These are phyloP conservation scores for Aphaenogaster ashmeadi DNA, from an alignment of 1,140 invertebrate genomes.

Conservation along the genomic window DNA sequence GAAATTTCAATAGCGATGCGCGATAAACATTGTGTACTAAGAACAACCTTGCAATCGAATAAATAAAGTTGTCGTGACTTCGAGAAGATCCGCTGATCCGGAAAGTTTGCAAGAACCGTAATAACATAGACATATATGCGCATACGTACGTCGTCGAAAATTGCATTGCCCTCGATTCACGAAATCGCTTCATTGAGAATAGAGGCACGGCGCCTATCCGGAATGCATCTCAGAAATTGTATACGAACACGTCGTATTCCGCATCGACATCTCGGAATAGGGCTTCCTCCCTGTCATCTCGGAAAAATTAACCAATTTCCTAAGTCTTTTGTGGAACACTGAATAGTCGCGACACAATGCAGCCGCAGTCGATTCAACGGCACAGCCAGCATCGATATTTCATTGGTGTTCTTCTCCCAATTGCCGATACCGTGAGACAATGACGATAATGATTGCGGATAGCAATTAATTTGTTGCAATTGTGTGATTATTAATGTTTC, in stretches of 20 bases:
- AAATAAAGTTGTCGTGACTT: conserved; percentile 56
- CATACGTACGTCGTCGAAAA: conserved; percentile 43
- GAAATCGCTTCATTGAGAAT: conserved; percentile 63
- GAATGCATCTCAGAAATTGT: conserved; percentile 57
- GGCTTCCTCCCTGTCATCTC: conserved; percentile 46
- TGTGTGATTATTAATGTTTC: background rate
- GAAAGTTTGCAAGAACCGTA: conserved; percentile 53
- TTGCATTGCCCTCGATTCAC: conserved; percentile 63
- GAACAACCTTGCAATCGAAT: conserved; percentile 3
- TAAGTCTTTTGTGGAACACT: conserved; percentile 52
- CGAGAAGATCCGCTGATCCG: conserved; percentile 41
- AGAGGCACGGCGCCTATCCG: conserved; percentile 37
- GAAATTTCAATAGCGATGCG: background rate
- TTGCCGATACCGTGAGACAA: conserved; percentile 26
- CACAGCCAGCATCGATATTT: conserved; percentile 47
- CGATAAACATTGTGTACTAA: background rate
- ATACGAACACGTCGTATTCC: conserved; percentile 19
- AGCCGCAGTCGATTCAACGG: conserved; percentile 29
- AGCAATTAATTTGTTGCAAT: conserved; percentile 51
- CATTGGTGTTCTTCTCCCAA: conserved; percentile 23
- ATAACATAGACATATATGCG: conserved; percentile 27
- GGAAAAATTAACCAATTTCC: conserved; percentile 65
- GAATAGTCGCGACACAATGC: conserved; percentile 57
- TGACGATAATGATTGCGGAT: conserved; percentile 43
- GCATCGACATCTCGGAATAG: conserved; percentile 47